Evolutionary conservation across 2,113 vertebrate species (phyloP).

Genomic region (Heliornis fulica): DNA sequence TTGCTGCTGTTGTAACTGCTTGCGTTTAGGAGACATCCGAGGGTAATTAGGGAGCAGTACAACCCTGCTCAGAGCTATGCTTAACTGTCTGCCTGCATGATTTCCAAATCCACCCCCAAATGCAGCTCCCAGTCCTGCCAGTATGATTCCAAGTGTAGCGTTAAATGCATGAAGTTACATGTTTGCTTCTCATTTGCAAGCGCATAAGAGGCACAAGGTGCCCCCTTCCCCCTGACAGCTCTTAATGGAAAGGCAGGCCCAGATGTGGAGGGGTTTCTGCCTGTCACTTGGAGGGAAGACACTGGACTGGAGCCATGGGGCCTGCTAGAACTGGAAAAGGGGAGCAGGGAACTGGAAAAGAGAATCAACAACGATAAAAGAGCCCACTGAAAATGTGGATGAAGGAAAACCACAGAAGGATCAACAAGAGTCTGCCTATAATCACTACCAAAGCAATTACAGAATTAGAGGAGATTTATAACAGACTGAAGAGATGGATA

Average conservation of each 20-base stretch:
- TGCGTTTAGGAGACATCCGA: background rate
- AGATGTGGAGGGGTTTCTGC: background rate
- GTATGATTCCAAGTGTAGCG: background rate
- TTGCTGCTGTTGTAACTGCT: background rate
- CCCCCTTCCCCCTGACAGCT: background rate
- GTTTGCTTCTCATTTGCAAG: background rate
- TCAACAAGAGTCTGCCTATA: constrained; percentile 52
- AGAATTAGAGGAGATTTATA: constrained; percentile 63
- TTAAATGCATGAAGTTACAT: background rate
- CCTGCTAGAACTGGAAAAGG: constrained; percentile 28
- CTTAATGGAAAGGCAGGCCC: background rate
- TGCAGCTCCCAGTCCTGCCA: background rate
- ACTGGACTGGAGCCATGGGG: constrained; percentile 3
- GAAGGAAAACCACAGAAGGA: constrained; percentile 40
- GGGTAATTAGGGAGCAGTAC: background rate
- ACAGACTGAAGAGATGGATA: constrained; percentile 47
- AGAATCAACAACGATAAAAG: constrained; percentile 3
- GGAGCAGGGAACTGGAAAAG: constrained; percentile 21
- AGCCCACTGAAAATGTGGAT: constrained; percentile 40
- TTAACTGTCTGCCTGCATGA: background rate
- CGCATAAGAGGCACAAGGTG: background rate
- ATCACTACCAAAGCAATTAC: constrained; percentile 61
- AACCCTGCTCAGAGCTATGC: background rate
- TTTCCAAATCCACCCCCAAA: background rate
- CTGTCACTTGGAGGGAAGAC: background rate